phyloP scores from a whole-genome alignment of 2,888 invertebrate species.

The Caenorhabditis macrosperma region DNA sequence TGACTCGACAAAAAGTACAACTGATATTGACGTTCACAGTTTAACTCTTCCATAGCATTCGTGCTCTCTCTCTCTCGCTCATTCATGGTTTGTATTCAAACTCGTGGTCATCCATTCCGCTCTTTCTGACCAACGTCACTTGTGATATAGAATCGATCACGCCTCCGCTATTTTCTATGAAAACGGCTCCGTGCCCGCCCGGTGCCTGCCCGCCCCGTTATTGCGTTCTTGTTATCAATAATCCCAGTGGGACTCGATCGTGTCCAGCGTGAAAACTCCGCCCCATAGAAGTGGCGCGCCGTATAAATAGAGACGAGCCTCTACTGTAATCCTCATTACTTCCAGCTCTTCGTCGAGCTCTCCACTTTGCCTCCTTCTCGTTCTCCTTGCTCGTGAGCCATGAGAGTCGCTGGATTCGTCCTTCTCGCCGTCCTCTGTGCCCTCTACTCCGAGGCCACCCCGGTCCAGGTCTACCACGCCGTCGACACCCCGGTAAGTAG shows the following conservation, averaged over 20 bases:
- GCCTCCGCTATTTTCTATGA: constrained; percentile 6
- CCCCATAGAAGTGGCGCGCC: constrained; percentile 6
- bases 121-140: constrained; percentile 46
- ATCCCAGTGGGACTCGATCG: constrained; percentile 8
- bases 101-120: constrained; percentile 11
- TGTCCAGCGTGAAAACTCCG: constrained; percentile 19
- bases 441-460: constrained; percentile 3
- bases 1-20: constrained; percentile 8
- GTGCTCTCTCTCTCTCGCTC: neutral
- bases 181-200: neutral
- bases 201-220: too few species aligned
- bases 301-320: constrained; percentile 21
- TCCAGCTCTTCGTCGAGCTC: constrained; percentile 44
- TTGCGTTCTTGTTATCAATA: constrained; percentile 29
- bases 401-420: constrained; percentile 18
- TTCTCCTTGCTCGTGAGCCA: constrained; percentile 3
- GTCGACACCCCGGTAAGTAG: constrained; percentile 34
- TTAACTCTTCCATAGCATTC: neutral
- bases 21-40: neutral
- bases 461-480: constrained; percentile 15
- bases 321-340: constrained; percentile 38
- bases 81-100: constrained; percentile 24
- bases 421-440: constrained; percentile 21
- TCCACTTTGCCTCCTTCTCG: constrained; percentile 18
- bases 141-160: constrained; percentile 26